Conservation (phyloP, 1,140 invertebrate genomes). For the Drosophila albomicans region DNA sequence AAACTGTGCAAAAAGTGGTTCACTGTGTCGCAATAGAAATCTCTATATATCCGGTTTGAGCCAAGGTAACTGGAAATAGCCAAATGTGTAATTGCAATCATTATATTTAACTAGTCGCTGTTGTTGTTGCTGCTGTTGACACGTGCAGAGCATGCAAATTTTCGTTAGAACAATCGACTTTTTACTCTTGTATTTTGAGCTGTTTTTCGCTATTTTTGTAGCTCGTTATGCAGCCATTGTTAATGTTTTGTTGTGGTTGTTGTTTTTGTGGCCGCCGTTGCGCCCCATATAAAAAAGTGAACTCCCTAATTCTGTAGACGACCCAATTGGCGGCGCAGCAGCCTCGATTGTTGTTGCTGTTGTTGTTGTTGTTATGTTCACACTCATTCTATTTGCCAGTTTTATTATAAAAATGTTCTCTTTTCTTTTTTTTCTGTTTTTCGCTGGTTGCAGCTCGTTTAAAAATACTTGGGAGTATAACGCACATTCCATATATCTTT, state of each 20-base stretch:
- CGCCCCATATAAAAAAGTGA: slow-evolving; percentile 28
- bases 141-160: slow-evolving; percentile 22
- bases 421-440: background rate
- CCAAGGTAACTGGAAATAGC: background rate
- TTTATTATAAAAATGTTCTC: slow-evolving; percentile 21
- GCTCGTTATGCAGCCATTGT: slow-evolving; percentile 37
- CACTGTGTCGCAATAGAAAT: slow-evolving; percentile 3
- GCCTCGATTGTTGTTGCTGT: slow-evolving; percentile 13
- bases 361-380: slow-evolving; percentile 32
- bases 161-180: slow-evolving; percentile 3
- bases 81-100: background rate
- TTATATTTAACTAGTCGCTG: background rate
- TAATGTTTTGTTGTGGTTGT: slow-evolving; percentile 23
- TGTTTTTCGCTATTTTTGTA: slow-evolving; percentile 12
- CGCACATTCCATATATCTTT: slow-evolving; percentile 65
- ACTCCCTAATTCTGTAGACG: slow-evolving; percentile 49
- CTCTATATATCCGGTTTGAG: background rate
- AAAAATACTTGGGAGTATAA: slow-evolving; percentile 34
- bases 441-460: slow-evolving; percentile 8
- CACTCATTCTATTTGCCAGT: slow-evolving; percentile 17
- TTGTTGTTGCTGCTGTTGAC: background rate
- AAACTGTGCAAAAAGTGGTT: background rate
- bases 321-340: slow-evolving; percentile 32
- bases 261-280: slow-evolving; percentile 42
- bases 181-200: background rate